Conservation (phyloP, 1,140 invertebrate genomes). For the Sminthurinus signatus region DNA sequence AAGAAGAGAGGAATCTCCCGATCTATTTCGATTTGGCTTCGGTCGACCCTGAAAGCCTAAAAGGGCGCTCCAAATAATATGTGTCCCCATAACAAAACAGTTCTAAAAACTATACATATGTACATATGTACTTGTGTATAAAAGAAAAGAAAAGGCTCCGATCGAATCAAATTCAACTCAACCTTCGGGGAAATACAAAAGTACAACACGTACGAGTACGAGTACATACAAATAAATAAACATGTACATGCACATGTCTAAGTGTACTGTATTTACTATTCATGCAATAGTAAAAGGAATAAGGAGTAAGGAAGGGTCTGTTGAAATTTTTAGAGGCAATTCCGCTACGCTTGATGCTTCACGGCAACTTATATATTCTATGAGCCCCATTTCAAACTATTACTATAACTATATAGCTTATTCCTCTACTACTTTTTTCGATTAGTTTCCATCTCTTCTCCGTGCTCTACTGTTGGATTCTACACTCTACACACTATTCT, state of each 20-base stretch:
- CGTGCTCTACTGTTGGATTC: too few species aligned
- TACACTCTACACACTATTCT: too few species aligned
- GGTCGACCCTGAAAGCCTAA: slow-evolving; percentile 4
- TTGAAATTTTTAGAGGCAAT: slow-evolving; percentile 6
- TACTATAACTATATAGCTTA: too few species aligned
- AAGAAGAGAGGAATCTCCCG: not conserved
- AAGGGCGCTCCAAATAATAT: not conserved
- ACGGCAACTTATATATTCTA: slow-evolving; percentile 1
- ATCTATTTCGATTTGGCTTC: not conserved
- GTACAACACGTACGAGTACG: too few species aligned
- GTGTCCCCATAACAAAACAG: not conserved
- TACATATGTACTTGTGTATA: not conserved
- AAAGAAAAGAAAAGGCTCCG: not conserved
- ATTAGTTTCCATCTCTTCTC: not conserved
- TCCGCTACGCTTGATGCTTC: slow-evolving; percentile 6
- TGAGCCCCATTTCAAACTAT: not conserved
- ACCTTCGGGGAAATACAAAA: not conserved
- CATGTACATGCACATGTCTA: too few species aligned
- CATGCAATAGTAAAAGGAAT: too few species aligned
- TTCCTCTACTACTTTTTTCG: not conserved
- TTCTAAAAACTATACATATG: not conserved
- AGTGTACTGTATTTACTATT: too few species aligned
- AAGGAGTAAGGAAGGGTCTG: not conserved
- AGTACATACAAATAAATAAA: too few species aligned
- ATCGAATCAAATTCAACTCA: not conserved